Conservation (phyloP, 2,797 vertebrate genomes). For the Tokudaia tokunoshimensis region DNA sequence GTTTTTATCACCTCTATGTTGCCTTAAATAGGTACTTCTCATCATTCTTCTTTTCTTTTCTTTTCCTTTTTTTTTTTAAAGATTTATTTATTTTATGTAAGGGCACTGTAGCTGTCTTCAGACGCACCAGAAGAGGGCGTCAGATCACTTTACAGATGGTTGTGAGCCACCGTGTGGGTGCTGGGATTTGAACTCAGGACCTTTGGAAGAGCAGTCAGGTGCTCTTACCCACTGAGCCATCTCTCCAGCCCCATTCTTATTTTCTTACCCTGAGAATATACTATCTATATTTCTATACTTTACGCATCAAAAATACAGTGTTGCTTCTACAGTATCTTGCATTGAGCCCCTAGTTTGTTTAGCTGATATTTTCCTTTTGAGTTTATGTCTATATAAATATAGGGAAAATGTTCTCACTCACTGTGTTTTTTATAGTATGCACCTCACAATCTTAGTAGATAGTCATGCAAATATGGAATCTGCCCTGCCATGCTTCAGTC, state of each 20-base stretch:
- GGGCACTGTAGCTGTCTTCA: no score
- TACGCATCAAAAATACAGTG: background rate
- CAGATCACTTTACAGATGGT: no score
- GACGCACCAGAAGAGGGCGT: no score
- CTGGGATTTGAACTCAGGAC: no score
- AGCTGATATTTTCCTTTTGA: background rate
- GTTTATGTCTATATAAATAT: background rate
- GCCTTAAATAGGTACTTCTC: background rate
- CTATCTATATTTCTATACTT: slow-evolving; percentile 8
- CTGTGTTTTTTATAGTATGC: slow-evolving; percentile 2
- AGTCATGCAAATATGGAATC: background rate
- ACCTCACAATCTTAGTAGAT: background rate
- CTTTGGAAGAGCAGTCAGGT: no score
- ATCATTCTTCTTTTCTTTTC: slow-evolving; percentile 30
- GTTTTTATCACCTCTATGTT: slow-evolving; percentile 40
- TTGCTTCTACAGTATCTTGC: slow-evolving; percentile 23
- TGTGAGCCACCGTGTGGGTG: no score
- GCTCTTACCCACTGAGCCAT: no score
- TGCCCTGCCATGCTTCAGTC: background rate
- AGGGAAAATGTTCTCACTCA: slow-evolving; percentile 7
- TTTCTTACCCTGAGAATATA: slow-evolving; percentile 25
- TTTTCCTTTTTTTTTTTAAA: no score
- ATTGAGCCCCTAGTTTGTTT: background rate
- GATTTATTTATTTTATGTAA: no score
- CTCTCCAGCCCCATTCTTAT: background rate